Evolutionary conservation across 2,113 vertebrate species (phyloP), one percentile per base, ranked within the genome.

Genomic region (Parus major): DNA sequence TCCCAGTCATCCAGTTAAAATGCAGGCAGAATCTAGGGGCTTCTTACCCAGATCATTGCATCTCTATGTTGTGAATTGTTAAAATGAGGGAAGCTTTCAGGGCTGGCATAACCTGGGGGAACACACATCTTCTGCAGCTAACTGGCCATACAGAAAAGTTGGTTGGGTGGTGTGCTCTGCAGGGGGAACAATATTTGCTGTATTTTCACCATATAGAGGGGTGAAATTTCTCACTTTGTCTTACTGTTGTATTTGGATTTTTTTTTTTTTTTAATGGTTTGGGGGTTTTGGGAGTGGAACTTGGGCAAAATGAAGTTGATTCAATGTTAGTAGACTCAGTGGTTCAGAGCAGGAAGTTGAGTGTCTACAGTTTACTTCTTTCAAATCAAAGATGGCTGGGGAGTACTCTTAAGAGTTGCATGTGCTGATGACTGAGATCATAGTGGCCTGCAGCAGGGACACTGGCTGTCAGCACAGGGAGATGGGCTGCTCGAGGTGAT

Each of bases 371-470:
- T 55, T 73, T 6, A 28, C 27, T 24, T 69, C 22, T 52, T 82
- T 92, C 33, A 13, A 11, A 59, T 8, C 15, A 50, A 18, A 60
- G n/a, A 5, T 60, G 5, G 1, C 20, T 57, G n/a, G 31, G 36
- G 10, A 46, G 10, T 22, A 4, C 29, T 2, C 0, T 8, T 7
- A 17, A 22, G 80, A 44, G 18, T 47, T 85, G 33, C 15, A 0
- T 11, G 11, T 75, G 33, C 70, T 60, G 47, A 10, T 76, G 53
- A 7, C 66, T 65, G 66, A 6, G 31, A 8, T 47, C 7, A 1
- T 1, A 35, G 10, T 46, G 22, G 52, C 39, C 29, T 86, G 69
- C n/a, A 75, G 42, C 33, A 33, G 50, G 70, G 46, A 11, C 16
- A 4, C 20, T 23, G 19, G 24, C 41, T 64, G 33, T 52, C n/a